Base-by-base conservation (phyloP, 2,113 vertebrate genomes). In the Gallinago paraguaiae region DNA sequence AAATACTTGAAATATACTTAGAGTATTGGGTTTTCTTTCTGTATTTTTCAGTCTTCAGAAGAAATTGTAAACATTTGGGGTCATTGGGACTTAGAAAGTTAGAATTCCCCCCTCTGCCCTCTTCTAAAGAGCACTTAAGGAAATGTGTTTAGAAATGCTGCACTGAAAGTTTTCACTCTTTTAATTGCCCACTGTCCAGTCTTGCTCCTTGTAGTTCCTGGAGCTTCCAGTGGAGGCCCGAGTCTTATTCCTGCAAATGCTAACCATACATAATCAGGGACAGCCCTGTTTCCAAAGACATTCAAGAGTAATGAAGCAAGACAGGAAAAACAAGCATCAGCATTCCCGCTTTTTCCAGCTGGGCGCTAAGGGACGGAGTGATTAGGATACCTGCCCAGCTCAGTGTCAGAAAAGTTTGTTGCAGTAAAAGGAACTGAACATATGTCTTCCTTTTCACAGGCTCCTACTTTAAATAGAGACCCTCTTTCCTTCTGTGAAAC, bases 281-380 rank as follows among this genome's bases (percentile, higher is more conserved):
- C 54, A 92, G 59, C 77, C 39, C 51, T 75, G 22, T 75, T 95
- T 88, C 83, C 61, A 84, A 82, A 92, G 90, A 86, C 24, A 51
- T 92, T 85, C 45, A 83, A 67, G 51, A 27, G 72, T 92, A 74
- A 93, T 63, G 90, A 90, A 79, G 72, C 65, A 75, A 85, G 88
- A 88, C 45, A 90, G 68, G 43, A 92, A 97, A 96, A 93, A 88
- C 61, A 96, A 95, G 60, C 81, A 71, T 16, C 57, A 86, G 41
- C 84, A 70, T 84, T 96, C 69, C 69, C 2, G 2, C 28, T 88
- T 90, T 91, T 93, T 88, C 77, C 83, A 91, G 53, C 54, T 88
- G 81, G 48, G 64, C 61, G 82, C 77, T 84, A 35, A 71, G 35
- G 72, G 48, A 60, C 35, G 78, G 69, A 83, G 64, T 53, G 86